phyloP scores from a whole-genome alignment of 2,888 invertebrate species.

The Nephrotoma appendiculata region DNA sequence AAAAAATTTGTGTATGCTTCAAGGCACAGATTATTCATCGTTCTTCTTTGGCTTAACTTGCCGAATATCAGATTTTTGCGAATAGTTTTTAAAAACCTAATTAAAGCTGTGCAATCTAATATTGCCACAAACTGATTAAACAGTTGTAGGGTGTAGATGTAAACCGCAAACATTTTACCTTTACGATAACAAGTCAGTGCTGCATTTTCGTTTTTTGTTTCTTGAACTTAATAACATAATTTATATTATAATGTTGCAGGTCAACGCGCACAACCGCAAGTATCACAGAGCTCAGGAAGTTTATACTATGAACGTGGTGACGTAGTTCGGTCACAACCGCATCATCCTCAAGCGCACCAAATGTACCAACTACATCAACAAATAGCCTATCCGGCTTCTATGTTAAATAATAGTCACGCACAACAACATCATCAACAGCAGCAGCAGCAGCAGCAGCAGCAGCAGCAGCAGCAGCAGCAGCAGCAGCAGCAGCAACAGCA shows the following conservation, averaged over 20 bases:
- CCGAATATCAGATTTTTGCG: no score
- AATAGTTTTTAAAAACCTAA: no score
- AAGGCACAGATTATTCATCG: no score
- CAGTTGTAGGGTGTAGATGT: no score
- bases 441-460: background rate
- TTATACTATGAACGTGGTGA: constrained; percentile 19
- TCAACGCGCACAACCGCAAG: constrained; percentile 34
- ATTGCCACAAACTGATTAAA: no score
- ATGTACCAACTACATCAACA: background rate
- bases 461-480: background rate
- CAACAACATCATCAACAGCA: background rate
- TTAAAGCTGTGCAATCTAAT: no score
- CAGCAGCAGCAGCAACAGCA: background rate
- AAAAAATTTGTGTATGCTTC: no score
- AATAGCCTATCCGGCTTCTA: background rate
- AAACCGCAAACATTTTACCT: no score
- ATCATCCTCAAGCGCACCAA: background rate
- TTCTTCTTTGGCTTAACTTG: no score
- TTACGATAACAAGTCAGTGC: no score
- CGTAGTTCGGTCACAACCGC: constrained; percentile 1
- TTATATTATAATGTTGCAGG: constrained; percentile 12
- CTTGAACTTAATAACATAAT: background rate
- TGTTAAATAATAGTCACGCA: background rate
- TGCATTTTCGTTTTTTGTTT: constrained; percentile 11
- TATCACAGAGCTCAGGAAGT: constrained; percentile 28